Percentiles rank a stretch among this genome's conserved stretches.
phyloP scores from a whole-genome alignment of 1,140 invertebrate species.

The Anoplophora glabripennis region DNA sequence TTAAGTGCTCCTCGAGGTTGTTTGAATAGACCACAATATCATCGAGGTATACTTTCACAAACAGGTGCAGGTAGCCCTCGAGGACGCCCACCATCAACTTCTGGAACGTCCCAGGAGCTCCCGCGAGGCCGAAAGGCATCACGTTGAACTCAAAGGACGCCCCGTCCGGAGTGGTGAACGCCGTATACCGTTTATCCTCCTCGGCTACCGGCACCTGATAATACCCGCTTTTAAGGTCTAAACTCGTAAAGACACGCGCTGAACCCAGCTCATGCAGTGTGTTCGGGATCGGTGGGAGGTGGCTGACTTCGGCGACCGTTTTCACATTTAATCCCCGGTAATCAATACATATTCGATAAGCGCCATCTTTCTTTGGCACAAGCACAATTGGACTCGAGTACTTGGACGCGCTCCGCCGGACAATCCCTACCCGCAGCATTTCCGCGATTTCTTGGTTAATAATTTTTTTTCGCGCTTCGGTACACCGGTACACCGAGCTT shows the following conservation, averaged over 20 bases:
- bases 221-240: slow-evolving; percentile 34
- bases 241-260: slow-evolving; percentile 24
- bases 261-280: slow-evolving; percentile 12
- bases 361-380: slow-evolving; percentile 25
- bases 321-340: slow-evolving; percentile 47
- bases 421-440: slow-evolving; percentile 20
- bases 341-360: slow-evolving; percentile 34
- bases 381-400: slow-evolving; percentile 22
- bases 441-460: slow-evolving; percentile 17
- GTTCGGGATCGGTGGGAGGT: slow-evolving; percentile 27
- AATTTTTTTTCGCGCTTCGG: slow-evolving; percentile 4
- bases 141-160: slow-evolving; percentile 31
- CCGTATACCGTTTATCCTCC: slow-evolving; percentile 18
- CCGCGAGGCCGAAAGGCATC: slow-evolving; percentile 35
- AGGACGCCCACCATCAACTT: slow-evolving; percentile 25
- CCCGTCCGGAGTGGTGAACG: slow-evolving; percentile 33
- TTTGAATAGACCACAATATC: slow-evolving; percentile 10
- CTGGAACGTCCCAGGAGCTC: slow-evolving; percentile 31
- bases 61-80: slow-evolving; percentile 12
- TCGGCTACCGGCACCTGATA: slow-evolving; percentile 34
- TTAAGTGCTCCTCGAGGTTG: background rate
- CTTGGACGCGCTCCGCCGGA: background rate
- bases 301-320: slow-evolving; percentile 41
- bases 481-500: too few species aligned
- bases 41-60: slow-evolving; percentile 26